Evolutionary conservation across 2,888 invertebrate species (phyloP), one percentile per base, ranked within the genome.

Genomic region (Rhimphoctona megacephalus): DNA sequence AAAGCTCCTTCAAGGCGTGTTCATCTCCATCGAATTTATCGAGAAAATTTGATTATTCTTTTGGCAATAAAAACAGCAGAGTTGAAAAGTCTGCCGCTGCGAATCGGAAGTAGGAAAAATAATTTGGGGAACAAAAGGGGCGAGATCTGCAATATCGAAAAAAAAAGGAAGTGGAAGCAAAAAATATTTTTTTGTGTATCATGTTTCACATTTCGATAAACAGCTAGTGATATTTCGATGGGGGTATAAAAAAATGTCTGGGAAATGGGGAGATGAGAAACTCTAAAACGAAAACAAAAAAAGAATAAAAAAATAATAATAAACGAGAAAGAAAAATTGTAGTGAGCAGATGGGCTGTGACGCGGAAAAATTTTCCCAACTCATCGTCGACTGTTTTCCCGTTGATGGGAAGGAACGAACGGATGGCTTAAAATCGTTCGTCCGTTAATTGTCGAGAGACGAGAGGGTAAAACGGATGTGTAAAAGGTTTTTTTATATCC

Each of bases 401-500:
- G 54, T 17, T 54, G 46, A 67, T 39, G 39, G 83, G 70, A 33
- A 54, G 54, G 61, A 73, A 67, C 57, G 78, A 81, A 78, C 81
- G 83, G 69, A 76, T 64, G 81, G 79, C 67, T 87, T 73, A 72
- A 85, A 82, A 88, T 81, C 74, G 70, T 87, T 88, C 86, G 85
- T 82, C 81, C 87, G 86, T 87, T 87, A 86, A 89, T 87, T 87
- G 83, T 86, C 84, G 73, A 54, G 82, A 81, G 33, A 72, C 33
- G 70, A 57, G 73, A 81, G 80, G 61, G 73, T 73, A 85, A 85
- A 88, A 83, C 85, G 81, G 64, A 85, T 80, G 82, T 85, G 80
- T 73, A 82, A 80, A 64, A 66, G 52, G 70, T 52, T 70, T 76
- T 85, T 54, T 74, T 54, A 36, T 36, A 33, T 30, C 17, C 72